Base-by-base conservation (phyloP, 2,888 invertebrate genomes). In the Ecliptopera silaceata region DNA sequence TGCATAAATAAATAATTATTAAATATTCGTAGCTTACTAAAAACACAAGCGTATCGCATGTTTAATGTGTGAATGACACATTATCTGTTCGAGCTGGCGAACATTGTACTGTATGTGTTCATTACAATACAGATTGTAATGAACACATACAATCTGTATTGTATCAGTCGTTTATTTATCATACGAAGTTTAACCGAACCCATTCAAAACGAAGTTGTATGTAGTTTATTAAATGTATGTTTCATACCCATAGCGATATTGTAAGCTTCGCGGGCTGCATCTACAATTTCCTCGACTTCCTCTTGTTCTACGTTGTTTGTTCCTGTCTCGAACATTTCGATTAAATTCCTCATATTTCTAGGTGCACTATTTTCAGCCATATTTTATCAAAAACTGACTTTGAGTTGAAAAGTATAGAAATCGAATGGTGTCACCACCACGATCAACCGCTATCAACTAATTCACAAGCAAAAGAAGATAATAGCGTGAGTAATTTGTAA, bases 241-340 rank as follows among this genome's bases (percentile, higher is more conserved):
- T 20, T 54, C 64, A 59, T 79, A 79, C 79, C 77, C 63, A 76
- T 52, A 50, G 68, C 70, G 12, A 58, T 51, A 59, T 73, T 73
- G 59, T 68, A 74, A 6, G 77, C 72, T 65, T 74, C 76, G 56
- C 63, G 63, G 48, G 70, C 66, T 53, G 66, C 66, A 62, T 68
- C 68, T 10, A 58, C 66, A 68, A 73, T 68, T 65, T 79, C 77
- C 64, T 71, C 68, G 13, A 65, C 70, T 56, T 79, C 75, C 49
- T 72, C 75, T 42, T 72, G 78, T 39, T 74, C 78, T 10, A 56
- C 54, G 17, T 59, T 49, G 61, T 74, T 80, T 22, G 63, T 65
- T 29, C 78, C 75, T n/a, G 75, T 65, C 70, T 90, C 90, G 56
- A 88, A 90, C 77, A 88, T 81, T 62, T 86, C 73, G 66, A 90